Evolutionary conservation across 2,113 vertebrate genomes (phyloP), one percentile per base, ranked within the genome.

Genomic region (Elanus axillaris): DNA sequence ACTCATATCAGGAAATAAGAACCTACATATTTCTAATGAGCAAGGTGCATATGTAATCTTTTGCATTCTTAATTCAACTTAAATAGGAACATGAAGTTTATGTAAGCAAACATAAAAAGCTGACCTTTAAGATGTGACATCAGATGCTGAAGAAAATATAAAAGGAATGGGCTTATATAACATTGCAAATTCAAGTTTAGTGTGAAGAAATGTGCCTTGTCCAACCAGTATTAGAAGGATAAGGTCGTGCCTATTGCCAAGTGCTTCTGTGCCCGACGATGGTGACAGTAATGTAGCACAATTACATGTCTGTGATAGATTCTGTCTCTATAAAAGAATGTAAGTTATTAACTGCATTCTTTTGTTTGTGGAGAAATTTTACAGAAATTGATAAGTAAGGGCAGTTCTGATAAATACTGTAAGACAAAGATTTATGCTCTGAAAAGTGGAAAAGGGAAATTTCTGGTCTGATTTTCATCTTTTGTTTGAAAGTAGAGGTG

Each of bases 391-490:
- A 38, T 86, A 90, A 74, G 63, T 40, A 31, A 74, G 11, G 9
- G 21, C 47, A 40, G 9, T 40, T 83, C 50, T 90, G 63, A 63
- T 84, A 90, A 92, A 77, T 36, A 22, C 50, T 27, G 6, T 16
- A 27, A 92, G 63, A 73, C 71, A 77, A 73, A 89, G 52, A 86
- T 88, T 90, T 88, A 23, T 81, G 12, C 36, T 95, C 48, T 75
- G 76, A 63, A 86, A 91, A 72, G 71, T 59, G 72, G 16, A 27
- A 32, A 45, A 81, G 55, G 52, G 73, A 94, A 83, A 92, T 88
- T 85, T 93, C 43, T 91, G 34, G 21, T 93, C 68, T 56, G 64
- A 64, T 88, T 94, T 96, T 75, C 43, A 40, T 92, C 59, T 75
- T 76, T 22, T 29, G 36, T 56, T 71, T 29, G 72, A 47, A 73